Conservation (phyloP, 2,113 vertebrate species). For the Stictonetta naevosa region DNA sequence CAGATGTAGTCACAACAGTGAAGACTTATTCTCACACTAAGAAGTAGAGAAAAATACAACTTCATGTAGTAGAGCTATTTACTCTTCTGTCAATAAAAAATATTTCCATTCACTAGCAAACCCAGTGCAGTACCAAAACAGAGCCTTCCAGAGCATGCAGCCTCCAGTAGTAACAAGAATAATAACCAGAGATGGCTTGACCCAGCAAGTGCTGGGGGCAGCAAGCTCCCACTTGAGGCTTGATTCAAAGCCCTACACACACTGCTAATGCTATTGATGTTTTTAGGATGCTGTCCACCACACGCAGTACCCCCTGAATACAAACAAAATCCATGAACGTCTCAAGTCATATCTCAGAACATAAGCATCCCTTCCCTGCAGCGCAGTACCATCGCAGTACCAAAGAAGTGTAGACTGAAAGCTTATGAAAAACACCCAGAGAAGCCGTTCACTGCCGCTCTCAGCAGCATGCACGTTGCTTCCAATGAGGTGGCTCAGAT, state of each 20-base stretch:
- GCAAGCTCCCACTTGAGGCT: background rate
- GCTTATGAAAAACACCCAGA: background rate
- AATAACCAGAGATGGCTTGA: background rate
- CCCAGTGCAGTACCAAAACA: background rate
- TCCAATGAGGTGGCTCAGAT: background rate
- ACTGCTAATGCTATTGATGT: background rate
- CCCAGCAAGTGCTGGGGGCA: accelerated
- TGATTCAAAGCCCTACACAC: accelerated
- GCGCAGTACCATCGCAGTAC: background rate
- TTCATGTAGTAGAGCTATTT: background rate
- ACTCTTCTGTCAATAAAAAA: background rate
- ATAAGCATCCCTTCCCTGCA: background rate
- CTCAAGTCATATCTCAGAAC: background rate
- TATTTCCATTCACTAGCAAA: background rate
- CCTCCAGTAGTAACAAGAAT: background rate
- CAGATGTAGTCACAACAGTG: background rate
- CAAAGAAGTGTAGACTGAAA: background rate
- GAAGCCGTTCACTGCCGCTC: background rate
- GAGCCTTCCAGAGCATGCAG: background rate
- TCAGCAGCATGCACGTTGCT: background rate
- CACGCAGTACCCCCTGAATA: background rate
- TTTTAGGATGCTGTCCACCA: background rate
- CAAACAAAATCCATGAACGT: background rate
- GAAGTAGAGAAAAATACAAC: background rate
- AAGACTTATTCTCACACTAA: background rate